phyloP scores from a whole-genome alignment of 2,888 invertebrate genomes.

The Harmothoe impar region DNA sequence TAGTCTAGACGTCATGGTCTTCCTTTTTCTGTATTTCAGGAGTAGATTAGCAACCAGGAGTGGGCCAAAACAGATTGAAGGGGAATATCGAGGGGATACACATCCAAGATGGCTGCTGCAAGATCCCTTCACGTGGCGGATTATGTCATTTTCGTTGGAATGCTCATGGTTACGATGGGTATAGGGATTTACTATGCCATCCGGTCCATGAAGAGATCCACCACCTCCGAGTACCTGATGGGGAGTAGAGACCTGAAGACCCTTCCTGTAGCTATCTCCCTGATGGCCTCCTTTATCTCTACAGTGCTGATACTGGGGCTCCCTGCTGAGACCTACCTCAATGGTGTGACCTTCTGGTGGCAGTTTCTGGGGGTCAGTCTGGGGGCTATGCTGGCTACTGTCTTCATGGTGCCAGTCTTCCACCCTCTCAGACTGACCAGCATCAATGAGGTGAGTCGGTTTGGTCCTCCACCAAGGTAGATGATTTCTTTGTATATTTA shows the following conservation, averaged over 20 bases:
- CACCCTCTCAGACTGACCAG: slow-evolving; percentile 55
- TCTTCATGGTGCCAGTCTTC: slow-evolving; percentile 74
- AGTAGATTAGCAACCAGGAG: too few relatives aligned
- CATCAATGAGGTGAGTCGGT: slow-evolving; percentile 76
- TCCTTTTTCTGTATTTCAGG: too few relatives aligned
- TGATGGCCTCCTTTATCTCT: slow-evolving; percentile 46
- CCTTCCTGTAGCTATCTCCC: slow-evolving; percentile 28
- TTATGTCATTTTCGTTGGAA: slow-evolving; percentile 38
- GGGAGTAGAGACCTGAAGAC: slow-evolving; percentile 10
- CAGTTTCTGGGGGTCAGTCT: slow-evolving; percentile 75
- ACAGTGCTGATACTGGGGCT: slow-evolving; percentile 78
- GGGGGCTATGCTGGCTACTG: slow-evolving; percentile 75
- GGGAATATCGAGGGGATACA: too few relatives aligned
- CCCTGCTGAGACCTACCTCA: slow-evolving; percentile 80
- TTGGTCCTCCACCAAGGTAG: too few relatives aligned
- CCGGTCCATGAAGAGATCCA: neutral
- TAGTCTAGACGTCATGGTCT: too few relatives aligned
- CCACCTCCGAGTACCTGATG: slow-evolving; percentile 52
- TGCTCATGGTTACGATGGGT: slow-evolving; percentile 1
- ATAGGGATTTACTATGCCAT: slow-evolving; percentile 43
- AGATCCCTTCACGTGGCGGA: neutral
- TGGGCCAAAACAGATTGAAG: too few relatives aligned
- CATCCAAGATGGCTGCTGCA: neutral
- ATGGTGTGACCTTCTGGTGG: slow-evolving; percentile 78
- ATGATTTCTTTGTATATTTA: too few relatives aligned